phyloP scores from a whole-genome alignment of 2,113 vertebrate genomes.

The Gymnocephalus cernua region DNA sequence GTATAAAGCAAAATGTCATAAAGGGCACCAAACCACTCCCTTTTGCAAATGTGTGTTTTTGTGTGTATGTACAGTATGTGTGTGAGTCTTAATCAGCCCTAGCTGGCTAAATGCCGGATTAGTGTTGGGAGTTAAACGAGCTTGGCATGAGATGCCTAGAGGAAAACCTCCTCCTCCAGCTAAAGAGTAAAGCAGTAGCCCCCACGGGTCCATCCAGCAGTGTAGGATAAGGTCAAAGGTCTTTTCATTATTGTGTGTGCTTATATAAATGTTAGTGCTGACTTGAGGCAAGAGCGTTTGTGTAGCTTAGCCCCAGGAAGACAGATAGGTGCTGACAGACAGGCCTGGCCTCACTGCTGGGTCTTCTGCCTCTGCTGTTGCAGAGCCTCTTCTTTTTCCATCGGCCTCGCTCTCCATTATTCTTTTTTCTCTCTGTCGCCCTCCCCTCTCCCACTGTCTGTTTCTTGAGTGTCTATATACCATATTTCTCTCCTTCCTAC shows the following conservation, averaged over 20 bases:
- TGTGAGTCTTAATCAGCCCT: constrained; percentile 20
- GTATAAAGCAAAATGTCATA: constrained; percentile 1
- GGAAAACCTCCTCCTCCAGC: constrained; percentile 44
- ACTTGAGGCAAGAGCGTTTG: constrained; percentile 53
- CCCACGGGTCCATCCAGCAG: constrained; percentile 21
- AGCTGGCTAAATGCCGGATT: constrained; percentile 55
- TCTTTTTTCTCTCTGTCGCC: constrained; percentile 3
- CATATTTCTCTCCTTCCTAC: constrained; percentile 9
- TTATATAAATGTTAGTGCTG: constrained; percentile 65
- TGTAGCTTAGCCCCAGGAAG: constrained; percentile 44
- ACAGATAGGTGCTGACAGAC: constrained; percentile 70
- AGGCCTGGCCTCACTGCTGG: constrained; percentile 24
- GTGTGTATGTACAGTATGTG: too few relatives aligned
- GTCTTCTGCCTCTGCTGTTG: constrained; percentile 10
- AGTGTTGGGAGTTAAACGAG: constrained; percentile 48
- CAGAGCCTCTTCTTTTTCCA: constrained; percentile 9
- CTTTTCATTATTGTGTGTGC: constrained; percentile 33
- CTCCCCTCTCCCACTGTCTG: background rate
- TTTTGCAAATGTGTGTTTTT: background rate
- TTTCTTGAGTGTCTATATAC: background rate
- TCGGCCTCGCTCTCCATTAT: constrained; percentile 19
- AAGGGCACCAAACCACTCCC: background rate
- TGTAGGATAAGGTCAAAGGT: constrained; percentile 63
- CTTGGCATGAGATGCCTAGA: constrained; percentile 47
- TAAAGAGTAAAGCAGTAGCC: constrained; percentile 35